These are phyloP conservation scores for Thalassarche chlororhynchos DNA, from an alignment of 2,113 vertebrate species.

Conservation along the genomic window DNA sequence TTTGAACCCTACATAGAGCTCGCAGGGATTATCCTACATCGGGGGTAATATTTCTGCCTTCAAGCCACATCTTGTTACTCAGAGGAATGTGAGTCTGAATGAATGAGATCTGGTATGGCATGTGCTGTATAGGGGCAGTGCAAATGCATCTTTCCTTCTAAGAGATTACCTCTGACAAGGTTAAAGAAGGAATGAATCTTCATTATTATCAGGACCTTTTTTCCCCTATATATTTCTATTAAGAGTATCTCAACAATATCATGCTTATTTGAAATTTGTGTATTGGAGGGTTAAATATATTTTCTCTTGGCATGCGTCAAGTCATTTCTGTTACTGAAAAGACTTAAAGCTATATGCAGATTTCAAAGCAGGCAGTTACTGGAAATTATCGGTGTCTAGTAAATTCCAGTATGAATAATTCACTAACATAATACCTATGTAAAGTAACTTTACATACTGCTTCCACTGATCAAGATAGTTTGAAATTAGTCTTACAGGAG, in stretches of 20 bases:
- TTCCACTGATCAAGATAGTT: background rate
- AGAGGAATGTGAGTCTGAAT: background rate
- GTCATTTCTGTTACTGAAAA: background rate
- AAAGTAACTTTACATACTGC: background rate
- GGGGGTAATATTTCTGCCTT: background rate
- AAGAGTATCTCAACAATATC: background rate
- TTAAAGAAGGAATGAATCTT: background rate
- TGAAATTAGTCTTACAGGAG: background rate
- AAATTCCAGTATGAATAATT: background rate
- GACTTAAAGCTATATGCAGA: background rate
- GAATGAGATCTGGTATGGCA: background rate
- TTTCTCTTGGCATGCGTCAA: background rate
- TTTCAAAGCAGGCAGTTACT: background rate
- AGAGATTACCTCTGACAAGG: background rate
- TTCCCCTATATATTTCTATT: background rate
- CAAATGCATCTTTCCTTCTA: background rate
- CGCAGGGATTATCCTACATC: background rate
- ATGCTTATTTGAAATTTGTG: background rate
- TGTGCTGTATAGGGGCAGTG: background rate
- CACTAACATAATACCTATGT: background rate
- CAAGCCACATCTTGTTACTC: background rate
- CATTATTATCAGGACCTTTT: background rate
- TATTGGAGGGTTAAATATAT: background rate
- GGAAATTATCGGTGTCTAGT: background rate
- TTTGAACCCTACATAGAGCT: background rate